A percentile compares a stretch with the other conserved stretches of the same genome.
phyloP scores from a whole-genome alignment of 2,113 vertebrate genomes.

The Turdus rufiventris region DNA sequence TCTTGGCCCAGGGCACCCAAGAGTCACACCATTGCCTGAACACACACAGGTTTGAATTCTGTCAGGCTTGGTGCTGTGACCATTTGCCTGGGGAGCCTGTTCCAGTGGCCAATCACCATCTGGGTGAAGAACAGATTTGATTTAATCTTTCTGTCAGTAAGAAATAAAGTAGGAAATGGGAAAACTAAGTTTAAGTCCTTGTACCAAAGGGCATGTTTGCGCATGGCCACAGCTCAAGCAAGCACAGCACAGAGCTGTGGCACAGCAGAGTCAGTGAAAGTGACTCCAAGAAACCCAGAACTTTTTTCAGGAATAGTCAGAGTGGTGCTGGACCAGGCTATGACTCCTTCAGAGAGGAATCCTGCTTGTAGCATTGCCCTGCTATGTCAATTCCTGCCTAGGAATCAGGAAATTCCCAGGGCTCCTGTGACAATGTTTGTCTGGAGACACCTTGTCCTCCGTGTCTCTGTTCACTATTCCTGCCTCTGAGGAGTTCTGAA shows the following conservation, averaged over 20 bases:
- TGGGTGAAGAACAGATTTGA: neutral
- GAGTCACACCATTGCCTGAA: neutral
- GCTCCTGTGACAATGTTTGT: neutral
- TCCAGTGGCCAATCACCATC: neutral
- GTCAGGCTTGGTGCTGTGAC: neutral
- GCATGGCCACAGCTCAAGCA: neutral
- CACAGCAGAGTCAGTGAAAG: neutral
- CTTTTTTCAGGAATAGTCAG: neutral
- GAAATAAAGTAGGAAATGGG: neutral
- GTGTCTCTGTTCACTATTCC: neutral
- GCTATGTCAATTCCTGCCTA: neutral
- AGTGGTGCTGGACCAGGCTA: neutral
- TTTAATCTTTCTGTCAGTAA: neutral
- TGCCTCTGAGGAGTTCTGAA: neutral
- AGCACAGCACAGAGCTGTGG: neutral
- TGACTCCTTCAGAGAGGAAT: neutral
- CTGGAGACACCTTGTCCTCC: neutral
- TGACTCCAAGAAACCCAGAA: accelerated
- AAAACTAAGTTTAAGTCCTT: neutral
- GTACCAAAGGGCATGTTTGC: neutral
- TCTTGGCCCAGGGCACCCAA: neutral
- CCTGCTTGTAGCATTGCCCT: neutral
- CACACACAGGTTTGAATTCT: neutral
- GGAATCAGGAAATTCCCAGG: neutral
- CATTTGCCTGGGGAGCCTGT: neutral